Conservation (phyloP, 2,888 invertebrate species). For the Malthinus seriepunctatus region DNA sequence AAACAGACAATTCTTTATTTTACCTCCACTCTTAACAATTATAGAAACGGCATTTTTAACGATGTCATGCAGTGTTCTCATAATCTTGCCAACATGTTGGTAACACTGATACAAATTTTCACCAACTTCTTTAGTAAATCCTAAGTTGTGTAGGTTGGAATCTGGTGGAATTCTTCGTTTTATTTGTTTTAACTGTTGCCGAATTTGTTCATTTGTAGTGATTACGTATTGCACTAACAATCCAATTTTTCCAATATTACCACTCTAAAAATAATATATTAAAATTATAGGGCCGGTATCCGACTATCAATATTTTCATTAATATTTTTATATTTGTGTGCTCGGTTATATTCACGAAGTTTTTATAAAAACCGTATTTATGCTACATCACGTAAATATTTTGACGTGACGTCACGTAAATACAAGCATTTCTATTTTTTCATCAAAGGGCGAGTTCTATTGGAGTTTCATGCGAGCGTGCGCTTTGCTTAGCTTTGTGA, state of each 20-base stretch:
- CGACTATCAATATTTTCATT: too few species aligned
- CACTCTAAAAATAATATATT: conserved; percentile 51
- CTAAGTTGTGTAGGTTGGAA: conserved; percentile 60
- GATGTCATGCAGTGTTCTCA: conserved; percentile 64
- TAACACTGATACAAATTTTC: conserved; percentile 64
- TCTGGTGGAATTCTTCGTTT: conserved; percentile 73
- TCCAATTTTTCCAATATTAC: conserved; percentile 70
- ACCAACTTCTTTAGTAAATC: conserved; percentile 64
- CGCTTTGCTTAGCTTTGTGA: too few species aligned
- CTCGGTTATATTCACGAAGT: too few species aligned
- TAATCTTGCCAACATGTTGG: conserved; percentile 62
- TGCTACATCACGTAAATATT: too few species aligned
- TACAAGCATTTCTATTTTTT: too few species aligned
- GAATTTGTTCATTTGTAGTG: conserved; percentile 72
- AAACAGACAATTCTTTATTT: too few species aligned
- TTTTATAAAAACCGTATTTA: too few species aligned
- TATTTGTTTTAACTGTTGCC: conserved; percentile 81
- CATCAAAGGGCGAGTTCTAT: too few species aligned
- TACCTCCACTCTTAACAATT: conserved; percentile 63
- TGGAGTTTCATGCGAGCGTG: too few species aligned
- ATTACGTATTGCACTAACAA: conserved; percentile 76
- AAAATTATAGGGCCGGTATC: too few species aligned
- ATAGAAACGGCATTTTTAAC: conserved; percentile 65
- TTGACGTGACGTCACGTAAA: too few species aligned
- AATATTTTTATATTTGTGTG: too few species aligned